Evolutionary conservation across 2,797 vertebrate species (phyloP), one percentile per base, ranked within the genome.

Genomic region (Clarias platycephalus): DNA sequence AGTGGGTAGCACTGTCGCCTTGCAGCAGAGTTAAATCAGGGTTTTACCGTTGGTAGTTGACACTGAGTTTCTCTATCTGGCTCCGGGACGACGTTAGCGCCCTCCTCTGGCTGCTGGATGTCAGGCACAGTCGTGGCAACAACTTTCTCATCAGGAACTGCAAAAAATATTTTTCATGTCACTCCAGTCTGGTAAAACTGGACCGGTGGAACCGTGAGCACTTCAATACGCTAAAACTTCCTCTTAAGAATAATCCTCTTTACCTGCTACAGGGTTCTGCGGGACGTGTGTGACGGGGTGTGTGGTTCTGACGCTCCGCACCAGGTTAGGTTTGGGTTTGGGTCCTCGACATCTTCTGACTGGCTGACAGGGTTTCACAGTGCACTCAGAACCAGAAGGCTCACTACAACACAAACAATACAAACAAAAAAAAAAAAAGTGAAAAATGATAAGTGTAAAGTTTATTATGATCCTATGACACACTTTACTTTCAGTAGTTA

Each of bases 281-380:
- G 57, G 58, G 66, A 82, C 44, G 34, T 34, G 68, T 4, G 37
- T 6, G 37, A 44, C 66, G 7, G 31, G 2, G 26, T 76, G 83
- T 49, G 79, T 37, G 57, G 76, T 87, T 37, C 86, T 90, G 66
- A 81, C 34, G 70, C 80, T 81, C 34, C 12, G 74, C 10, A 49
- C 58, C 31, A 94, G 85, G 81, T 91, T 93, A 24, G 93, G 93
- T 88, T 88, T 92, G 10, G 90, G 92, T 91, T 90, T 93, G 34
- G 91, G 68, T 2, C 91, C 90, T 0, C 91, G 88, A 16, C 84
- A 88, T 85, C 90, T 90, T 0, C 86, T 87, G 70, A 34, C n/a
- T 31, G 18, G 85, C 49, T 84, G 79, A 81, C 83, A 72, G 2
- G 87, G 37, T 26, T 85, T 84, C 10, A 81, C 44, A 10, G 84